Evolutionary conservation across 2,113 vertebrate species (phyloP).

Genomic region (Dasyurus viverrinus): DNA sequence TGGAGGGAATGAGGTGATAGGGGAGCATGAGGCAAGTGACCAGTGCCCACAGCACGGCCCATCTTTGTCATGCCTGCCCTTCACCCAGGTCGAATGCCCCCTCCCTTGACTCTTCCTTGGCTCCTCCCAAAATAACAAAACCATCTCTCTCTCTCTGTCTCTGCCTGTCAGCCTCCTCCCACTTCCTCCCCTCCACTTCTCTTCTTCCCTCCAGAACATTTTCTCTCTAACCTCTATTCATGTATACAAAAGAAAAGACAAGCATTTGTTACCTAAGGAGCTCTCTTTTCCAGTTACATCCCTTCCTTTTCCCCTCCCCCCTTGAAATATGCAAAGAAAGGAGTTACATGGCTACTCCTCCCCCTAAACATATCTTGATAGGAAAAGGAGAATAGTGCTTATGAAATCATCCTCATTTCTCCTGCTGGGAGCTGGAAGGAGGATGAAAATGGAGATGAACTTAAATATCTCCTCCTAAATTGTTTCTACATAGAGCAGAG

Average conservation of each 20-base stretch:
- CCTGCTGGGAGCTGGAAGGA: neutral
- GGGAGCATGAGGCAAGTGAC: conserved; percentile 82
- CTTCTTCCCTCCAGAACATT: neutral
- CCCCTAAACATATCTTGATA: conserved; percentile 9
- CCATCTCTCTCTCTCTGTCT: neutral
- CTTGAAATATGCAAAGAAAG: neutral
- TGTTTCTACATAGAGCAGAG: conserved; percentile 28
- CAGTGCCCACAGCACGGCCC: neutral
- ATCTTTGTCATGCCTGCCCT: neutral
- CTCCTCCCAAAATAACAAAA: neutral
- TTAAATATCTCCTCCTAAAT: neutral
- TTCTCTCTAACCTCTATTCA: neutral
- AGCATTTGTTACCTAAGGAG: conserved; percentile 34
- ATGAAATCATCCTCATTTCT: neutral
- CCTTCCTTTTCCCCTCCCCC: neutral
- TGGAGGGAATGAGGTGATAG: conserved; percentile 61
- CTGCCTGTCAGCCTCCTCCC: neutral
- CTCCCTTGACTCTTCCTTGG: neutral
- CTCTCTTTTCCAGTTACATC: conserved; percentile 7
- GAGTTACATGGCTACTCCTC: conserved; percentile 11
- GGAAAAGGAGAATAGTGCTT: neutral
- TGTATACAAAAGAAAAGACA: conserved; percentile 32
- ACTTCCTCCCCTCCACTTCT: neutral
- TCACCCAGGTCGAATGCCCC: neutral
- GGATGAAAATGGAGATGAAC: neutral